These are phyloP conservation scores for Rhinolophus sinicus DNA, from an alignment of 2,113 vertebrate species.

Conservation along the genomic window DNA sequence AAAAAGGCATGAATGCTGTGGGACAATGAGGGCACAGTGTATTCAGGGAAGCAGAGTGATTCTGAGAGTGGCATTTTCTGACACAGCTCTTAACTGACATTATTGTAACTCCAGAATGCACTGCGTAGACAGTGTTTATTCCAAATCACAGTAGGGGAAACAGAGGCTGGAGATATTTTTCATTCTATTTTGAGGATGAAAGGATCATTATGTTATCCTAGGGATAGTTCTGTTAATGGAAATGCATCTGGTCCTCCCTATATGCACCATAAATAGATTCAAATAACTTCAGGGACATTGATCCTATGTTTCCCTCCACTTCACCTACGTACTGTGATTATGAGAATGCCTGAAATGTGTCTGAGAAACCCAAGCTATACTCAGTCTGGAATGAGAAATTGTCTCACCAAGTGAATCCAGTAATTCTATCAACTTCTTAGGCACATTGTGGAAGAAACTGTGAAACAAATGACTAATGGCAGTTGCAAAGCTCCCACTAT, in stretches of 20 bases:
- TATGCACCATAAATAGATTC: constrained; percentile 7
- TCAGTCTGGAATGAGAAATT: constrained; percentile 1
- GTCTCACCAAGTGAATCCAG: background rate
- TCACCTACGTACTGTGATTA: background rate
- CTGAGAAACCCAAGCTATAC: background rate
- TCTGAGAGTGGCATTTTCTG: constrained; percentile 47
- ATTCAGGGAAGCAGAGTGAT: constrained; percentile 25
- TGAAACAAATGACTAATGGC: background rate
- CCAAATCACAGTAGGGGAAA: constrained; percentile 20
- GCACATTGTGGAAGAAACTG: background rate
- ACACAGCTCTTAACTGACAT: background rate
- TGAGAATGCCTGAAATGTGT: background rate
- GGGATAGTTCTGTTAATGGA: constrained; percentile 28
- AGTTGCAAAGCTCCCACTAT: background rate
- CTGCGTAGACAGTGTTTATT: background rate
- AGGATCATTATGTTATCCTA: constrained; percentile 21
- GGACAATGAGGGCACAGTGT: background rate
- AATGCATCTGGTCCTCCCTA: background rate
- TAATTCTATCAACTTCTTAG: background rate
- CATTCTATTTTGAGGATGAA: constrained; percentile 21
- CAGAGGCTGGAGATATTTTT: constrained; percentile 11
- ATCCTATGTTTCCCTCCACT: background rate
- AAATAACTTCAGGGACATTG: background rate
- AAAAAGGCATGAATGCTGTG: background rate
- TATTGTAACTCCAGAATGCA: background rate